Evolutionary conservation across 2,113 vertebrate species (phyloP), one percentile per base, ranked within the genome.

Genomic region (Oreamnos americanus): DNA sequence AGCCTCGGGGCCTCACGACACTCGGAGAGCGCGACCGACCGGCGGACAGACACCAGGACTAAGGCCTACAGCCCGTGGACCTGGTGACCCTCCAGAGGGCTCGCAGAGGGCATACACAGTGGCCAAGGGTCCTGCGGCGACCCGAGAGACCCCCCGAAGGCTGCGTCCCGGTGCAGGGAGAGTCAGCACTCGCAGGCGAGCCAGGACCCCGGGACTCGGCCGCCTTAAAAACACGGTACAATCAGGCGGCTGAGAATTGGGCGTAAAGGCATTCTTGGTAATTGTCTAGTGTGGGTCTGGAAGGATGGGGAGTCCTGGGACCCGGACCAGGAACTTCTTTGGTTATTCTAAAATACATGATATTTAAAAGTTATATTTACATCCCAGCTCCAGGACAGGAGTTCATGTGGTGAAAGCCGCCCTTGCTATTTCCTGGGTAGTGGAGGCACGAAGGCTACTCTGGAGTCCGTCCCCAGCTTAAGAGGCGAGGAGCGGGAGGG

Each of bases 271-370:
- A 39, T 71, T 82, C 7, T 87, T 45, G 60, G 55, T 45, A 49
- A 55, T 45, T 79, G 43, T 76, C 84, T 49, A 23, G 36, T 58
- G 43, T 78, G 60, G 62, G 13, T 92, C 49, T 49, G 19, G 39
- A 0, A 33, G 53, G 36, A 21, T 78, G 51, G 82, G 47, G 76
- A 58, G 45, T 76, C 36, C 55, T 23, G 9, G 84, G 58, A 39
- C 49, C 47, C 53, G 43, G 47, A 43, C 19, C 30, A 19, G 43
- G 39, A 43, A 17, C 88, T 53, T 67, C 53, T 83, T 81, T 78
- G 67, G 64, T 88, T 84, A 49, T 89, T 87, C n/a, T 67, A n/a
- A 94, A 97, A 87, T 64, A 82, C 87, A 96, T 45, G 49, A 71
- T 60, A 28, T 79, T 91, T 86, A 21, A 97, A 85, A 49, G 49